Base-by-base conservation (phyloP, 2,888 invertebrate species). In the Drosophila formosana region DNA sequence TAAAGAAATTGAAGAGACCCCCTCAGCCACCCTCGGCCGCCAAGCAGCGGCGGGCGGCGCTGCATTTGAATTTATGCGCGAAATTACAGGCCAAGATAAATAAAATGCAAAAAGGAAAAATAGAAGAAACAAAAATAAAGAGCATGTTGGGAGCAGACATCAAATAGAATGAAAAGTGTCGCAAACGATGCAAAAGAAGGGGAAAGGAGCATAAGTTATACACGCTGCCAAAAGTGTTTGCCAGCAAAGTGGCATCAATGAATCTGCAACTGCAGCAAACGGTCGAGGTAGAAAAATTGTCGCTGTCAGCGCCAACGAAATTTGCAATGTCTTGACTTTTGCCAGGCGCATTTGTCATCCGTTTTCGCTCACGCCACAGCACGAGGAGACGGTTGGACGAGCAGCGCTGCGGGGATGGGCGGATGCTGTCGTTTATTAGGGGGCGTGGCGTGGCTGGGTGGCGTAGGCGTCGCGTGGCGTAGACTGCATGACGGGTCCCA, bases 241-340 rank as follows among this genome's bases (percentile, higher is more conserved):
- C 88, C 85, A 82, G 72, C 88, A 88, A 80, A 80, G 89, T 88
- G 80, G 77, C 86, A 87, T 87, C 88, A 89, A 89, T 87, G 86
- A 87, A 89, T 89, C 73, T 69, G 66, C 52, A 67, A 66, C 64
- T 57, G 57, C 64, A 62, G 26, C 58, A 32, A 47, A 32, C 9
- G 30, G 26, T 39, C 30, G 72, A 66, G 75, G 79, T 74, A 78
- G 75, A 84, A 82, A 77, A 80, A 84, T 88, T 73, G 80, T 60
- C 66, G 77, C 83, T 88, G 83, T 84, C 83, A 84, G 62, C 88
- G 72, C 65, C 70, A 74, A 60, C 71, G 83, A 82, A 67, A 85
- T 68, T 64, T 52, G 69, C 66, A 88, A 82, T 77, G 72, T 63
- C 72, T 74, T 53, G 72, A 62, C 63, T 74, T 72, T 79, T 78